phyloP scores from a whole-genome alignment of 2,113 vertebrate genomes.

The Gambusia holbrooki region DNA sequence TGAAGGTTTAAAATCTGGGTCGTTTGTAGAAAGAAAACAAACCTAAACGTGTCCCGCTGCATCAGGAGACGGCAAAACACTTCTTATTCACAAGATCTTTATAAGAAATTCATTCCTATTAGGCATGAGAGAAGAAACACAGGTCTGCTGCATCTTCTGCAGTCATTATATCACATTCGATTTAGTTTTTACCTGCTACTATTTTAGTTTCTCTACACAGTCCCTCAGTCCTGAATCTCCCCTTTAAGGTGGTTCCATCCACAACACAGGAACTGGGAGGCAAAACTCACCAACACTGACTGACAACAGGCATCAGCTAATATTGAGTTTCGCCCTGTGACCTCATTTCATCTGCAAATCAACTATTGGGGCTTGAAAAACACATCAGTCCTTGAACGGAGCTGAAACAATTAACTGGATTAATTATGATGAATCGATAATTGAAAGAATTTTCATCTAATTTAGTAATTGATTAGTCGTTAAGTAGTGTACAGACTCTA shows the following conservation, averaged over 20 bases:
- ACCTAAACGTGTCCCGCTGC: not conserved
- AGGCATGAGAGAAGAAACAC: not conserved
- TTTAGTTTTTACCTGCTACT: not conserved
- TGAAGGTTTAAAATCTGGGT: slow-evolving; percentile 24
- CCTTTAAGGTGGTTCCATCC: not conserved
- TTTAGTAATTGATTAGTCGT: too few relatives aligned
- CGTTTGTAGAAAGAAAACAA: not conserved
- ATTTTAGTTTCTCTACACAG: not conserved
- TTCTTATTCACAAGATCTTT: not conserved
- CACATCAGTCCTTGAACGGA: too few relatives aligned
- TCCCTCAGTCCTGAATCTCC: not conserved
- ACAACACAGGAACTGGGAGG: not conserved
- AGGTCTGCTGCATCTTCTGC: not conserved
- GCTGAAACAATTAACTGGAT: too few relatives aligned
- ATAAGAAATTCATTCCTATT: not conserved
- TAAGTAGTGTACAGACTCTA: too few relatives aligned
- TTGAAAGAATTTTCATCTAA: too few relatives aligned
- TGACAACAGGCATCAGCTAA: not conserved
- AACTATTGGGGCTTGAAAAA: not conserved
- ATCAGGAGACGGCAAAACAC: not conserved
- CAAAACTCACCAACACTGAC: too few relatives aligned
- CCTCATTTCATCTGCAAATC: not conserved
- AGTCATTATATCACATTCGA: not conserved
- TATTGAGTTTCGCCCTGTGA: not conserved
- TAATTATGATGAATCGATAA: too few relatives aligned